Percentiles rank a stretch among this genome's conserved stretches.
These are phyloP conservation scores for Spodoptera frugiperda DNA, from an alignment of 1,140 invertebrate genomes.

Conservation along the genomic window DNA sequence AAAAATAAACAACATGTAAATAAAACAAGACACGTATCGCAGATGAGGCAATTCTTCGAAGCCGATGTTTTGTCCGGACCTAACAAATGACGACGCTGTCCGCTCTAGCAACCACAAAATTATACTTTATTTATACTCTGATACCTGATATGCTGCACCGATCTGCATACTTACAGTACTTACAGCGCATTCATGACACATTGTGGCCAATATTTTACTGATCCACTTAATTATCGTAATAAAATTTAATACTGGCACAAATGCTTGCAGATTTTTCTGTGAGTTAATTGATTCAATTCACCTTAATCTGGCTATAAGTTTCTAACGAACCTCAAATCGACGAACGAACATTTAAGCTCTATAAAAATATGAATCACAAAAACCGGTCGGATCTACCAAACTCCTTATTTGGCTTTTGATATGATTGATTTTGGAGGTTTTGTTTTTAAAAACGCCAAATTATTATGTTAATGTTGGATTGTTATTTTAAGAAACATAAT, in stretches of 20 bases:
- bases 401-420: slow-evolving; percentile 3
- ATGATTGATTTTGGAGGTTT: slow-evolving; percentile 9
- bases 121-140: slow-evolving; percentile 34
- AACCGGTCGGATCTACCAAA: slow-evolving; percentile 9
- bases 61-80: slow-evolving; percentile 39
- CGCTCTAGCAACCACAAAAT: slow-evolving; percentile 41
- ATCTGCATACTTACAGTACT: slow-evolving; percentile 7
- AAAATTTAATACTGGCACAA: neutral
- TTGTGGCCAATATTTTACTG: neutral
- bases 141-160: slow-evolving; percentile 1
- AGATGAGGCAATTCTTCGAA: slow-evolving; percentile 54
- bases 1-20: slow-evolving; percentile 53
- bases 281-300: neutral
- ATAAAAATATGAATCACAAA: slow-evolving; percentile 17
- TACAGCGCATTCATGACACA: neutral
- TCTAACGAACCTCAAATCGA: neutral
- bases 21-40: slow-evolving; percentile 51
- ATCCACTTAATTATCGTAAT: neutral
- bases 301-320: neutral
- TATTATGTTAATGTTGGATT: slow-evolving; percentile 8
- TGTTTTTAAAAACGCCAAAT: slow-evolving; percentile 25
- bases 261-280: too few relatives aligned
- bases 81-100: slow-evolving; percentile 46
- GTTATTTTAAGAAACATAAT: slow-evolving; percentile 4
- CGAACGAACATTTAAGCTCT: neutral